phyloP scores from a whole-genome alignment of 2,113 vertebrate species.

The Corydoras sp. region DNA sequence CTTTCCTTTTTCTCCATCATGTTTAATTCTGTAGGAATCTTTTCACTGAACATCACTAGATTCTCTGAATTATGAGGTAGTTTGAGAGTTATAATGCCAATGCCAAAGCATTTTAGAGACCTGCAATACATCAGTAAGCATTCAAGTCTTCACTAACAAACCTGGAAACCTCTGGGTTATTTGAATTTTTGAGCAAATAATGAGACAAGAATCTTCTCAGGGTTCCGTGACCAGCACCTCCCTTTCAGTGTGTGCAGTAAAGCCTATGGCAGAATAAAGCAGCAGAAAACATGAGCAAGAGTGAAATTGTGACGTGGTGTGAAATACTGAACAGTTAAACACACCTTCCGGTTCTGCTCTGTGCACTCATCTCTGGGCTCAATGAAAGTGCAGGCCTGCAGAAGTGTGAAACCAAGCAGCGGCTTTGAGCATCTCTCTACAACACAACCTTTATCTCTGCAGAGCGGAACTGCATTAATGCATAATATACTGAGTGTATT shows the following conservation, averaged over 20 bases:
- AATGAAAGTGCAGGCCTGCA: conserved; percentile 8
- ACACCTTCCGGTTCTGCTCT: conserved; percentile 21
- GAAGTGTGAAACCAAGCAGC: conserved; percentile 33
- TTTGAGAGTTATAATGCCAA: too few species aligned
- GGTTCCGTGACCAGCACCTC: neutral
- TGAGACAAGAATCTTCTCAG: neutral
- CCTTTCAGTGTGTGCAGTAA: neutral
- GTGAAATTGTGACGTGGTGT: conserved; percentile 5
- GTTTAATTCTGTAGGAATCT: too few species aligned
- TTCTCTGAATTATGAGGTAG: too few species aligned
- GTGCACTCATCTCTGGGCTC: neutral
- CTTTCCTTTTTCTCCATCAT: too few species aligned
- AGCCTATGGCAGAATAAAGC: neutral
- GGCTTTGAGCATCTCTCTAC: neutral
- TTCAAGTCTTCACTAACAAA: too few species aligned
- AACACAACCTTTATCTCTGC: conserved; percentile 8
- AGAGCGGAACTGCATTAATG: neutral
- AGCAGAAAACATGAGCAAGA: conserved; percentile 1
- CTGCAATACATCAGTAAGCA: too few species aligned
- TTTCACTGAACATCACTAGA: too few species aligned
- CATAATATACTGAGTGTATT: neutral
- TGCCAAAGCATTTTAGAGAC: too few species aligned
- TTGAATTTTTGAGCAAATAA: too few species aligned
- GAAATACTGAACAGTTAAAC: neutral
- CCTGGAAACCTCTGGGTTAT: too few species aligned